Evolutionary conservation across 2,113 vertebrate genomes (phyloP).

Genomic region (Pluvianellus socialis): DNA sequence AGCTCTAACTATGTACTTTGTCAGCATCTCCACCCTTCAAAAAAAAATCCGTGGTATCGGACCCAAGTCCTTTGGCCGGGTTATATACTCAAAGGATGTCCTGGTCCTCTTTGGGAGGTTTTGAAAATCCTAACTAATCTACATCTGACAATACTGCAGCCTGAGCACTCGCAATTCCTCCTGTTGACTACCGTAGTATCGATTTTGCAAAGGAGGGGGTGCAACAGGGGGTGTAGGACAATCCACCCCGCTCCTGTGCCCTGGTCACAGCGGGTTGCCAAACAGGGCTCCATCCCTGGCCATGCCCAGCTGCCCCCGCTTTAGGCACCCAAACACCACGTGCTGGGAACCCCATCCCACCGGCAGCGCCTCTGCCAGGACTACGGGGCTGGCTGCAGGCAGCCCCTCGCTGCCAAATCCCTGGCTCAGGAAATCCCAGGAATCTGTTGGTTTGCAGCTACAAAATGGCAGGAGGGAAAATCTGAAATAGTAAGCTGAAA

Average conservation of each 20-base stretch:
- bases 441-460: not conserved
- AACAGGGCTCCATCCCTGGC: not conserved
- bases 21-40: not conserved
- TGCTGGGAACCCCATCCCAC: not conserved
- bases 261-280: not conserved
- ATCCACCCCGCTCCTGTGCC: fast-evolving
- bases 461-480: not conserved
- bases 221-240: not conserved
- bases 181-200: fast-evolving
- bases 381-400: not conserved
- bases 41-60: not conserved
- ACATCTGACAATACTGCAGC: not conserved
- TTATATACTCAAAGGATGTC: not conserved
- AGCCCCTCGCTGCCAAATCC: fast-evolving
- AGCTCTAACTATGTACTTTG: not conserved
- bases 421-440: not conserved
- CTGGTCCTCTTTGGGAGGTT: not conserved
- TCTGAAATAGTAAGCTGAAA: fast-evolving
- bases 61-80: not conserved
- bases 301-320: not conserved
- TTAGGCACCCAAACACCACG: not conserved
- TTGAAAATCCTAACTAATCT: not conserved
- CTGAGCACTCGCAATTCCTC: fast-evolving
- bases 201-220: not conserved
- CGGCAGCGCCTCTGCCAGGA: not conserved